Base-by-base conservation (phyloP, 2,888 invertebrate genomes). In the Allacma fusca region DNA sequence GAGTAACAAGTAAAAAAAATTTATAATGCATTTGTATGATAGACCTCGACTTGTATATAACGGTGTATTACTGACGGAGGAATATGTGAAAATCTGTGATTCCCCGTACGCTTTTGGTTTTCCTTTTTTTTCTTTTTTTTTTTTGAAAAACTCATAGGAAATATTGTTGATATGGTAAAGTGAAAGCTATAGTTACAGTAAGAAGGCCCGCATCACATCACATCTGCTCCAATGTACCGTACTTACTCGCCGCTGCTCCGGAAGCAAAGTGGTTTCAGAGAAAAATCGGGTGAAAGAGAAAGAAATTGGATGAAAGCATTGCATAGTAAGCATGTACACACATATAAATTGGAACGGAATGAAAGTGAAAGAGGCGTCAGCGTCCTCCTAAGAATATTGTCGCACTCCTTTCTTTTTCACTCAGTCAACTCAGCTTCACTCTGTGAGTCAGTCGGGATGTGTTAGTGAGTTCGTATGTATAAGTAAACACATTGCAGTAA, bases 251-350 rank as follows among this genome's bases (percentile, higher is more conserved):
- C 79, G 71, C 68, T 62, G 70, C 76, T 79, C 77, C 76, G 71
- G 79, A 79, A 82, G 78, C 77, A 80, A 81, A 82, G 82, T 82
- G 81, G 82, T 81, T 59, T 72, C 72, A 57, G 29, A 59, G 72
- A 72, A 81, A 80, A 81, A 83, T 81, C 81, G 80, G 82, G 79
- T 81, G 81, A 81, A 79, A 81, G 80, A 81, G 81, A 82, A 82
- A 82, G 83, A 83, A 83, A 83, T 83, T 83, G 83, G 83, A 83
- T 83, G 83, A 83, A 81, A 83, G 83, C 81, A 81, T 82, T 82
- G 83, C 82, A 83, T 83, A 83, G 83, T 82, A 83, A 83, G 80
- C 78, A 78, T 79, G 80, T 80, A 80, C 76, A 79, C 70, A 34
- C 26, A 26, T 59, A 73, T 57, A 57, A 78, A 59, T 74, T 72